A percentile compares a stretch with the other conserved stretches of the same genome.
These are phyloP conservation scores for Baryphthengus martii DNA, from an alignment of 2,113 vertebrate species.

Conservation along the genomic window DNA sequence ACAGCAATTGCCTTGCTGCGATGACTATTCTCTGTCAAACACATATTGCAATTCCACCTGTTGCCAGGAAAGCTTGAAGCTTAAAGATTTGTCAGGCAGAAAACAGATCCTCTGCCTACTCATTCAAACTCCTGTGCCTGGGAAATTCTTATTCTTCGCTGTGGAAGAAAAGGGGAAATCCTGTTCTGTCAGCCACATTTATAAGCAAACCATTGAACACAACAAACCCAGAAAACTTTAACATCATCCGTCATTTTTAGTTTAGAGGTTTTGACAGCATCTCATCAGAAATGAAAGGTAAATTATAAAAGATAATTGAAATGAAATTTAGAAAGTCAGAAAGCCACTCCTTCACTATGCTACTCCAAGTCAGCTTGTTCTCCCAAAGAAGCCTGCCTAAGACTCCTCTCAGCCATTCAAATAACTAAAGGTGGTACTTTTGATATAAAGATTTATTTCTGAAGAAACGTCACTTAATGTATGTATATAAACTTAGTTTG, in stretches of 20 bases:
- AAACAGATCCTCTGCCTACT: slow-evolving; percentile 16
- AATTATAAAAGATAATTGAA: neutral
- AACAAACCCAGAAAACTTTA: neutral
- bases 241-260: neutral
- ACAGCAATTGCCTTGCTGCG: neutral
- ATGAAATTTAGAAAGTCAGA: neutral
- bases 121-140: neutral
- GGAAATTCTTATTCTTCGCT: neutral
- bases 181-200: neutral
- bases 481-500: neutral
- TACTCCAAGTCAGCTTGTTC: neutral
- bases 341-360: neutral
- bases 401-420: neutral
- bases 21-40: neutral
- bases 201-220: neutral
- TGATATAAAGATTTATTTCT: neutral
- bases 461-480: neutral
- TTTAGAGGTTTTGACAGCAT: neutral
- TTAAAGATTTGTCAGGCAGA: neutral
- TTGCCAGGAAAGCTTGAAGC: slow-evolving; percentile 1
- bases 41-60: neutral
- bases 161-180: neutral
- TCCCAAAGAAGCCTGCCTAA: neutral
- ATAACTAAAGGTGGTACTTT: neutral
- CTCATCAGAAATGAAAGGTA: neutral